These are phyloP conservation scores for Siniperca chuatsi DNA, from an alignment of 2,113 vertebrate species.

Conservation along the genomic window DNA sequence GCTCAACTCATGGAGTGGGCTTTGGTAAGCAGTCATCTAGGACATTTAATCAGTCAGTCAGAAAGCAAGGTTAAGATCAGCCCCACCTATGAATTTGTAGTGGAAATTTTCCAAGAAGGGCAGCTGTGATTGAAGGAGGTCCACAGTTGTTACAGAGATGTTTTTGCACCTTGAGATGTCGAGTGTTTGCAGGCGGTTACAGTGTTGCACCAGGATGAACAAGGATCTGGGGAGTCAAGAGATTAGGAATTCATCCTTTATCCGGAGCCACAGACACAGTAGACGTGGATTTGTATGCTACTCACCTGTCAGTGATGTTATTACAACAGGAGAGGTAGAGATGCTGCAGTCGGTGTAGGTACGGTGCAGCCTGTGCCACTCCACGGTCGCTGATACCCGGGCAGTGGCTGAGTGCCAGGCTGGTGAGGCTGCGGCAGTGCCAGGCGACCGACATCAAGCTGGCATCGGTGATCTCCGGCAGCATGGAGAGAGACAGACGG, in stretches of 20 bases:
- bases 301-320: conserved; percentile 87
- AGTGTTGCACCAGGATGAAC: conserved; percentile 79
- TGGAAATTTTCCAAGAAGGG: conserved; percentile 86
- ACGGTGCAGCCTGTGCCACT: conserved; percentile 77
- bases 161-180: conserved; percentile 88
- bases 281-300: fast-evolving
- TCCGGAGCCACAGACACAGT: neutral
- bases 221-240: conserved; percentile 80
- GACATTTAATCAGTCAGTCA: conserved; percentile 53
- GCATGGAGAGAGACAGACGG: conserved; percentile 84
- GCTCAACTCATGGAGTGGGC: neutral
- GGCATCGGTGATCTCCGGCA: conserved; percentile 84
- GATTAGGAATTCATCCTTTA: neutral
- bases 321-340: conserved; percentile 86
- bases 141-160: conserved; percentile 78
- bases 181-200: conserved; percentile 83
- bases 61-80: conserved; percentile 71
- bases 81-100: conserved; percentile 80
- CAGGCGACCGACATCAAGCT: conserved; percentile 82
- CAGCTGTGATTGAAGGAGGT: conserved; percentile 83
- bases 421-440: conserved; percentile 87
- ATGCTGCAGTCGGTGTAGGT: conserved; percentile 85
- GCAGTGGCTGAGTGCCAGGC: conserved; percentile 85
- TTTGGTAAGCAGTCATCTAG: conserved; percentile 31
- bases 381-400: conserved; percentile 83